Evolutionary conservation across 2,797 vertebrate genomes (phyloP).

Genomic region (Danio aesculapii): DNA sequence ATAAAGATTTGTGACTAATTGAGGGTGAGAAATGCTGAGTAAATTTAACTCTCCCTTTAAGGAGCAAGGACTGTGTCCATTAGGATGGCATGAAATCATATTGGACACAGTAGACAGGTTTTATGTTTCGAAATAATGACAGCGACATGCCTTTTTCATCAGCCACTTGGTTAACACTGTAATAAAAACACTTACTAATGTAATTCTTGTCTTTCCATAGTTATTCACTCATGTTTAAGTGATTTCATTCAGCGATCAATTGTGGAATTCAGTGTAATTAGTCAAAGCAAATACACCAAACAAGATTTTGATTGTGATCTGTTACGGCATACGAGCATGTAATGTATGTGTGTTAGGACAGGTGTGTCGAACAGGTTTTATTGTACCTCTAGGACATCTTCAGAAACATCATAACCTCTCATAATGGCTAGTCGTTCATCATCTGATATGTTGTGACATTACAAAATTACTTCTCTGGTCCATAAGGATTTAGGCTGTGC

Average conservation of each 20-base stretch:
- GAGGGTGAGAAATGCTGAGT: no score
- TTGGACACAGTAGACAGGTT: background rate
- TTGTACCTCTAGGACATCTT: constrained; percentile 43
- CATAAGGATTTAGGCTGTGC: constrained; percentile 37
- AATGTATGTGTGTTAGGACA: constrained; percentile 6
- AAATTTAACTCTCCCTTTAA: no score
- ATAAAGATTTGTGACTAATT: no score
- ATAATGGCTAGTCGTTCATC: constrained; percentile 44
- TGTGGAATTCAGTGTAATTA: constrained; percentile 26
- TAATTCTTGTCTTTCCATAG: constrained; percentile 4
- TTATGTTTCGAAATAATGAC: background rate
- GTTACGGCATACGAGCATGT: background rate
- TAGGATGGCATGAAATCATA: background rate
- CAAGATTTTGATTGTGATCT: background rate
- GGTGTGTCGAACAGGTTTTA: constrained; percentile 21
- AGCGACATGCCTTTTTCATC: background rate
- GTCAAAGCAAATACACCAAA: background rate
- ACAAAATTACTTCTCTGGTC: constrained; percentile 36
- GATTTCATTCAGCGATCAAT: constrained; percentile 7
- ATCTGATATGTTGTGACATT: constrained; percentile 47
- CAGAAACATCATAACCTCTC: constrained; percentile 42
- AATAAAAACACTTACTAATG: constrained; percentile 15
- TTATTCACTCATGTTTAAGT: constrained; percentile 12
- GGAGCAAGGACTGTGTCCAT: background rate
- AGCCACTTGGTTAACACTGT: constrained; percentile 32